phyloP scores from a whole-genome alignment of 2,888 invertebrate species.

The Dendrolimus houi region DNA sequence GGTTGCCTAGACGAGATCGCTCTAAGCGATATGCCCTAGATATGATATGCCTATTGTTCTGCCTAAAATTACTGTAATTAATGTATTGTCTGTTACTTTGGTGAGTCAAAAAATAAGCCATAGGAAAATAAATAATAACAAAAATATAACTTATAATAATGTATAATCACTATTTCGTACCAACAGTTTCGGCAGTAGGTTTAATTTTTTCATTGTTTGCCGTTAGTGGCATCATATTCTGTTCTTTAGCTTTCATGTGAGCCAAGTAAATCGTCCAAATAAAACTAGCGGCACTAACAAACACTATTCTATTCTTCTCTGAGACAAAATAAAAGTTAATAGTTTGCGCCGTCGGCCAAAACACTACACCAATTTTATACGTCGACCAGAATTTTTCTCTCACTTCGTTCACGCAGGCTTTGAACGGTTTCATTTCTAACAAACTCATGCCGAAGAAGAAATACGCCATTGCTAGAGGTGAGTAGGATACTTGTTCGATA shows the following conservation, averaged over 20 bases:
- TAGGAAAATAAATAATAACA: no score
- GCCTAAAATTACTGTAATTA: no score
- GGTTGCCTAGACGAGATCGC: no score
- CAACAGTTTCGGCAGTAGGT: background rate
- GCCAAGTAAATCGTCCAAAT: slow-evolving; percentile 87
- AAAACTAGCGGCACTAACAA: slow-evolving; percentile 83
- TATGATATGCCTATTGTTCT: no score
- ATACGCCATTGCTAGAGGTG: slow-evolving; percentile 82
- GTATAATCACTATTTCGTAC: background rate
- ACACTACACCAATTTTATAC: slow-evolving; percentile 79
- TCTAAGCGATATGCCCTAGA: no score
- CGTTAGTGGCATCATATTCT: slow-evolving; percentile 23
- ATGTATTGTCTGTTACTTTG: no score
- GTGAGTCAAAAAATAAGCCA: no score
- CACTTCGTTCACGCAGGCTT: slow-evolving; percentile 80
- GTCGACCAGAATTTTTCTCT: slow-evolving; percentile 83
- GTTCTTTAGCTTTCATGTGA: slow-evolving; percentile 79
- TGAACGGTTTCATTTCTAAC: slow-evolving; percentile 79
- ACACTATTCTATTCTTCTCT: slow-evolving; percentile 83
- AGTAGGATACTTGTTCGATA: slow-evolving; percentile 83
- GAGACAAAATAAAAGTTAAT: slow-evolving; percentile 83
- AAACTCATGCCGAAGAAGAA: slow-evolving; percentile 87
- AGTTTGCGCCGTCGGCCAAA: slow-evolving; percentile 85
- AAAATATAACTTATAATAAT: background rate
- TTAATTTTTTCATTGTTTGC: background rate